Conservation (phyloP, 1,140 invertebrate species). For the Asobara japonica region DNA sequence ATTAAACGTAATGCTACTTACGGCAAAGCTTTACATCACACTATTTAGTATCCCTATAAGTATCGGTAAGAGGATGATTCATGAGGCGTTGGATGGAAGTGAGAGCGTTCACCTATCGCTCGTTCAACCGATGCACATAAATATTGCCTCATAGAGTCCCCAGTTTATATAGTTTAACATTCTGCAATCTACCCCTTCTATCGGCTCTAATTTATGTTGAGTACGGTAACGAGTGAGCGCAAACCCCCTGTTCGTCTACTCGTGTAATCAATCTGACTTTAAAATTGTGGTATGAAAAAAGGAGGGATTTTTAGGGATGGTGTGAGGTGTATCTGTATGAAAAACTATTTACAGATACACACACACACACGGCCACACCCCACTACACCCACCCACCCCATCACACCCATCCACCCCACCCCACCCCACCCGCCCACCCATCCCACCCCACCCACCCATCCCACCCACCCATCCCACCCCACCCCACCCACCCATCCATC, state of each 20-base stretch:
- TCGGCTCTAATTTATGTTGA: slow-evolving; percentile 66
- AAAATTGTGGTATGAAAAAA: no score
- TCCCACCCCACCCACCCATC: no score
- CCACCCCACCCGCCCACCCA: no score
- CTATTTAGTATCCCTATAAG: slow-evolving; percentile 11
- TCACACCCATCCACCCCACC: background rate
- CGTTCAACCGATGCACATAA: slow-evolving; percentile 22
- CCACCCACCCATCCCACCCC: no score
- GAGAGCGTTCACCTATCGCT: background rate
- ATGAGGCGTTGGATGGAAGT: background rate
- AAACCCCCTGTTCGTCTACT: no score
- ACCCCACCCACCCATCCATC: no score
- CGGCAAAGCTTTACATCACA: background rate
- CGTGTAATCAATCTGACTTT: no score
- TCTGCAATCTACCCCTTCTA: slow-evolving; percentile 65
- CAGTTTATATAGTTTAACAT: slow-evolving; percentile 60
- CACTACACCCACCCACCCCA: slow-evolving; percentile 8
- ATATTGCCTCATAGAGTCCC: slow-evolving; percentile 27
- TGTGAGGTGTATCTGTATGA: no score
- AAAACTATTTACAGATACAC: no score
- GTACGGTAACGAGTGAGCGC: slow-evolving; percentile 56
- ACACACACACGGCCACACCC: no score
- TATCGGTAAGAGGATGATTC: slow-evolving; percentile 33
- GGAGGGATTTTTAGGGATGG: no score
- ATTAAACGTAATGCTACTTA: slow-evolving; percentile 7